Evolutionary conservation across 2,113 vertebrate species (phyloP).

Genomic region (Eulacestoma nigropectus): DNA sequence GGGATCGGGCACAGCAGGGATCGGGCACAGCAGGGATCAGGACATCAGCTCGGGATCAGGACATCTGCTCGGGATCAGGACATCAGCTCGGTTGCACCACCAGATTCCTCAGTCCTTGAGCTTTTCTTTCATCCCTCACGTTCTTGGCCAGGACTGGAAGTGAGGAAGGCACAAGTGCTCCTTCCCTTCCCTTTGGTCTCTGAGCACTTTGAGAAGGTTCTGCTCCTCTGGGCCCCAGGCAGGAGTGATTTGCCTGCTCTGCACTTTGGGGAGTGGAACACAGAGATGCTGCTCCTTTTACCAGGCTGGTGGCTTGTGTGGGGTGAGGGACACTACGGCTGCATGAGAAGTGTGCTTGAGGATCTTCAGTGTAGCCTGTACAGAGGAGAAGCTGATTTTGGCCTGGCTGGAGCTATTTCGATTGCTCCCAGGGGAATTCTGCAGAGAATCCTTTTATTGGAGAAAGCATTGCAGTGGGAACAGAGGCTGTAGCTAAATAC

Average conservation of each 20-base stretch:
- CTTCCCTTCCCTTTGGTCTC: neutral
- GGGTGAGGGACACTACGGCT: neutral
- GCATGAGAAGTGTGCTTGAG: neutral
- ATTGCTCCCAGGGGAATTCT: neutral
- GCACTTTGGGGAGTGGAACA: neutral
- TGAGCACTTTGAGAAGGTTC: neutral
- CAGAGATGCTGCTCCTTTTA: neutral
- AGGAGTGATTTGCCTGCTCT: neutral
- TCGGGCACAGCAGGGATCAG: neutral
- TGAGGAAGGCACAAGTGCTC: neutral
- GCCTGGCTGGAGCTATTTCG: neutral
- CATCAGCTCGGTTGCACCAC: neutral
- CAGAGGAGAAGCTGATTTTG: neutral
- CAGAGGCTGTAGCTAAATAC: neutral
- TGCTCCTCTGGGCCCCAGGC: neutral
- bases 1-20: neutral
- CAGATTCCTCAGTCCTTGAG: neutral
- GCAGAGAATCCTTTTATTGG: neutral
- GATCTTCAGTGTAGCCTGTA: neutral
- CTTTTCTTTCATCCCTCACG: neutral
- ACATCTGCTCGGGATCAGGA: neutral
- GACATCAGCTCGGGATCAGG: no score
- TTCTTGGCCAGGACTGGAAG: neutral
- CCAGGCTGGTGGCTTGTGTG: accelerated
- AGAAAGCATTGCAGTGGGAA: neutral